These are phyloP conservation scores for Cyclophora albipunctata DNA, from an alignment of 2,888 invertebrate genomes.

Conservation along the genomic window DNA sequence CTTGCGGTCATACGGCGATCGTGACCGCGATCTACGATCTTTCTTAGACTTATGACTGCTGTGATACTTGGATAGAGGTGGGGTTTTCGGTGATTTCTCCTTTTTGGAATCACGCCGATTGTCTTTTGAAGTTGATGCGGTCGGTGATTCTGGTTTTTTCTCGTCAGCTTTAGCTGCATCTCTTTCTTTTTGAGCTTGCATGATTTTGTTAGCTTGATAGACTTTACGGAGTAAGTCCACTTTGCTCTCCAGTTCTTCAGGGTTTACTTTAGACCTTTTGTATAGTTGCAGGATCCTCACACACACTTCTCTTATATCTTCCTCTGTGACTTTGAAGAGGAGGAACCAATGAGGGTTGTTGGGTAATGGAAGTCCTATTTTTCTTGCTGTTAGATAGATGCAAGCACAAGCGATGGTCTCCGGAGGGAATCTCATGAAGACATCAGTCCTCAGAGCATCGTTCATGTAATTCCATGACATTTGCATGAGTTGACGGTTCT, in stretches of 20 bases:
- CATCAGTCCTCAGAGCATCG: conserved; percentile 96
- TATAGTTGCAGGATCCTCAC: conserved; percentile 89
- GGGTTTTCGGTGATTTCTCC: conserved; percentile 69
- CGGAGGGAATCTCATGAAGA: conserved; percentile 95
- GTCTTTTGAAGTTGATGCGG: conserved; percentile 66
- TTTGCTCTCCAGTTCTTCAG: conserved; percentile 63
- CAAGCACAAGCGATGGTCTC: conserved; percentile 99
- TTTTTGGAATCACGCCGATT: conserved; percentile 57
- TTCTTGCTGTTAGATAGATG: conserved; percentile 94
- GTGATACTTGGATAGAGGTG: conserved; percentile 66
- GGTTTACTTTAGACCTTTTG: conserved; percentile 84
- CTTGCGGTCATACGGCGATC: conserved; percentile 68
- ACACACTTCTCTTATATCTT: conserved; percentile 89
- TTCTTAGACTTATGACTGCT: conserved; percentile 58
- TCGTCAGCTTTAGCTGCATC: conserved; percentile 53
- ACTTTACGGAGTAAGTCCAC: conserved; percentile 54
- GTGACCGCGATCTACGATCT: conserved; percentile 60
- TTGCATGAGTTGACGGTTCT: conserved; percentile 92
- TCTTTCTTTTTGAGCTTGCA: conserved; percentile 55
- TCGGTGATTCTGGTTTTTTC: conserved; percentile 60
- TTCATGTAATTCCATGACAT: conserved; percentile 99
- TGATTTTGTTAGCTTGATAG: conserved; percentile 65
- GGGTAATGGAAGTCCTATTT: conserved; percentile 89
- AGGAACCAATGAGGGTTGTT: conserved; percentile 92
- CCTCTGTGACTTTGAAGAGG: conserved; percentile 89